Base-by-base conservation (phyloP, 64 coral and sea anemone species). In the Montipora efflorescens region DNA sequence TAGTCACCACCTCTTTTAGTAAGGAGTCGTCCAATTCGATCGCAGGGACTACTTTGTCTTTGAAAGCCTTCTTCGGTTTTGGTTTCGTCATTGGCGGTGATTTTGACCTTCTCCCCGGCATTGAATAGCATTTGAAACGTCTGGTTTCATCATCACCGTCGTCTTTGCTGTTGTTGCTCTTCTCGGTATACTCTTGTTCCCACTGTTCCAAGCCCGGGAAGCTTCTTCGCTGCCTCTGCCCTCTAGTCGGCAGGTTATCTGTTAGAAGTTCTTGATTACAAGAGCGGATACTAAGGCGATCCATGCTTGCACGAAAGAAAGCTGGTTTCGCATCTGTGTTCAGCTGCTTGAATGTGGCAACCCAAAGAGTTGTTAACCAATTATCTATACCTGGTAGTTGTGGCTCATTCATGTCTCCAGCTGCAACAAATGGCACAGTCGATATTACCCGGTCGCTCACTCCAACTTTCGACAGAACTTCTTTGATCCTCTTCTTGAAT, bases 311-410 rank as follows among this genome's bases (percentile, higher is more conserved):
- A 47, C 66, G 59, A 47, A 84, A 23, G 62, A 84, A 84, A 44
- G 81, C 16, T 14, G 36, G 16, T 61, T 28, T 13, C 0, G 81
- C 81, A 67, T 36, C 47, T 48, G 36, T 67, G 81, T 84, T 67
- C 6, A 94, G 22, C 15, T 15, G 88, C 21, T 84, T 90, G 43
- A 94, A 77, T 3, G 87, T 82, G 50, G 88, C 69, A 45, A 94
- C 77, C 93, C 93, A 94, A 2, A 94, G 49, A 55, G 21, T 19
- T 4, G 74, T 59, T 12, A 66, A 36, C 93, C 93, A 94, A 58
- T 84, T 76, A 11, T 74, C 36, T 6, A 51, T 90, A 62, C 89
- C 79, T 7, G 87, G 93, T 19, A 94, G 78, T 20, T n/a, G 8
- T 19, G 18, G 79, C 72, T 78, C 53, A 18, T 51, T 21, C 55